These are phyloP conservation scores for Apis mellifera DNA, from an alignment of 1,140 invertebrate genomes.

Conservation along the genomic window DNA sequence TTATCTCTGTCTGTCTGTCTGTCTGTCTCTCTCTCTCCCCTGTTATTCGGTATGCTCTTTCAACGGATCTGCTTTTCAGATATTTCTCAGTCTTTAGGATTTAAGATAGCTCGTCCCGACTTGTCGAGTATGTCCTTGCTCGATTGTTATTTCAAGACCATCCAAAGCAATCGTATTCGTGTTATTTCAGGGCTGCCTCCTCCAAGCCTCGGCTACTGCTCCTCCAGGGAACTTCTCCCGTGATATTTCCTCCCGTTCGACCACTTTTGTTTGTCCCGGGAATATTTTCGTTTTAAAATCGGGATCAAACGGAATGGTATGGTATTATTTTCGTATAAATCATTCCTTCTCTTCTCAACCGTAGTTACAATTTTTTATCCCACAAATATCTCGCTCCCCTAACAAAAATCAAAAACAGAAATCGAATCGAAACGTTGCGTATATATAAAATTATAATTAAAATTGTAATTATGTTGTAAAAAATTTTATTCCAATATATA, in stretches of 20 bases:
- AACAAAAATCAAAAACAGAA: no score
- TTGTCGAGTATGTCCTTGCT: constrained; percentile 36
- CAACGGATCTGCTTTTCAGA: constrained; percentile 16
- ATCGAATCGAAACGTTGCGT: no score
- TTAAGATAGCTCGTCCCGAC: constrained; percentile 12
- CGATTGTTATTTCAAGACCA: constrained; percentile 44
- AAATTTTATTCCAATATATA: no score
- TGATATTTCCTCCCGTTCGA: constrained; percentile 7
- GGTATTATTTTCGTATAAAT: background rate
- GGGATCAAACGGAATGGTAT: background rate
- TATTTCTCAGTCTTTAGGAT: constrained; percentile 29
- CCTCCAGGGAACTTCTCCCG: constrained; percentile 14
- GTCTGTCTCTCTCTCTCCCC: background rate
- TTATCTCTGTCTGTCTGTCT: background rate
- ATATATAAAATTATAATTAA: no score
- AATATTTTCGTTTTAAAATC: constrained; percentile 20
- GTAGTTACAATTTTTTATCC: background rate
- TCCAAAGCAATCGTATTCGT: constrained; percentile 36
- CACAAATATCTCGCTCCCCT: background rate
- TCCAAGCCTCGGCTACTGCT: constrained; percentile 1
- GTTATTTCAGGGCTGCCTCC: constrained; percentile 35
- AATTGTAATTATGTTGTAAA: no score
- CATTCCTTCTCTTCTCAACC: background rate
- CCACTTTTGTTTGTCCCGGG: background rate
- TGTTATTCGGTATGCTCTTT: background rate